These are phyloP conservation scores for Pangasius sanitwongsei DNA, from an alignment of 2,797 vertebrate species.

Conservation along the genomic window DNA sequence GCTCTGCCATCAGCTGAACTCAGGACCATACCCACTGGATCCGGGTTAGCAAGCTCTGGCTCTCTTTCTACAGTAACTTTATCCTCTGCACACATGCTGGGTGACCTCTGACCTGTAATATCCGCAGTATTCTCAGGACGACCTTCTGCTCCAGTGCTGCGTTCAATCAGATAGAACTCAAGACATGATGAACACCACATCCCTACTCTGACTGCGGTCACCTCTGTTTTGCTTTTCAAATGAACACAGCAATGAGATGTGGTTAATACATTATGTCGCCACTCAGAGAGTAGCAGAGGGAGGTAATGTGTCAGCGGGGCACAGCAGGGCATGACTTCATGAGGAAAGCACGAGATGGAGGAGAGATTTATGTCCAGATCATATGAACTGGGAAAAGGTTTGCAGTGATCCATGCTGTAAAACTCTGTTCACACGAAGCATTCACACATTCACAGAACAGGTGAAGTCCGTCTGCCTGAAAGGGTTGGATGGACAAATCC, in stretches of 20 bases:
- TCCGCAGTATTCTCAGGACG: conserved; percentile 67
- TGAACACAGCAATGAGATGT: conserved; percentile 41
- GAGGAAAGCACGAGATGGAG: conserved; percentile 38
- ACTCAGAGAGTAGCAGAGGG: conserved; percentile 7
- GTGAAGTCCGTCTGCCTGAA: conserved; percentile 4
- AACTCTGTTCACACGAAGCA: background rate
- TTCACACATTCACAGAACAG: conserved; percentile 5
- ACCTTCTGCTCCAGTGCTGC: conserved; percentile 47
- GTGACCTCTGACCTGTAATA: conserved; percentile 71
- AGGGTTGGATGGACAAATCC: conserved; percentile 4
- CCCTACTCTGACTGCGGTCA: conserved; percentile 55
- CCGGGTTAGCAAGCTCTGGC: background rate
- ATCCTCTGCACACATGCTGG: conserved; percentile 67
- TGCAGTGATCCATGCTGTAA: background rate
- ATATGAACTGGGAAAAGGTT: conserved; percentile 3
- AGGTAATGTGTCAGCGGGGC: conserved; percentile 11
- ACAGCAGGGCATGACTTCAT: conserved; percentile 41
- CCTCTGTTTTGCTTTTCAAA: conserved; percentile 62
- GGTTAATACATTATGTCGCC: conserved; percentile 50
- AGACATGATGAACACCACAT: conserved; percentile 53
- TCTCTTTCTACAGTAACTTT: conserved; percentile 39
- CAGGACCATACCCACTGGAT: background rate
- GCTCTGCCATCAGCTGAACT: conserved; percentile 14
- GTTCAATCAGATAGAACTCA: conserved; percentile 71
- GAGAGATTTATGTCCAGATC: conserved; percentile 17